A percentile compares a stretch with the other conserved stretches of the same genome.
Conservation (phyloP, 2,797 vertebrate genomes). For the Lagorchestes hirsutus region DNA sequence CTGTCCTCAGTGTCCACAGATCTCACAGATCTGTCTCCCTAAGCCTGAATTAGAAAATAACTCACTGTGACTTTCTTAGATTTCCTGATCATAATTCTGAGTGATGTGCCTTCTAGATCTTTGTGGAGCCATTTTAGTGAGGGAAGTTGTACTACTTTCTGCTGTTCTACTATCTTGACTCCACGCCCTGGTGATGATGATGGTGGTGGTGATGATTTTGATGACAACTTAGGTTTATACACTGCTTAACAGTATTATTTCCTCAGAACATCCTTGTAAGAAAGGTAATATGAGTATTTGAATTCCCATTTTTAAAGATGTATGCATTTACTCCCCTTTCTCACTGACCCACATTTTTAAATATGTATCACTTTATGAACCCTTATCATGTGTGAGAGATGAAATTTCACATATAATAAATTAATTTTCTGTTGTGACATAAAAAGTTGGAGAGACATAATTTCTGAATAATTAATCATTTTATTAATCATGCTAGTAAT, state of each 20-base stretch:
- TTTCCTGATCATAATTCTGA: too few relatives aligned
- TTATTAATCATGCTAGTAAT: background rate
- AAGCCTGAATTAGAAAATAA: too few relatives aligned
- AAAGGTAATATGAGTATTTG: background rate
- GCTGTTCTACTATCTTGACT: background rate
- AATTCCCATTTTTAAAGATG: background rate
- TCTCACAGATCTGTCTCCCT: too few relatives aligned
- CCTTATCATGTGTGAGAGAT: background rate
- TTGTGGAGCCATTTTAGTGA: too few relatives aligned
- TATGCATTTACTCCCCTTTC: background rate
- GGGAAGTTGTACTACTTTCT: background rate
- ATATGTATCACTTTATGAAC: background rate
- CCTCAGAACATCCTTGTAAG: background rate
- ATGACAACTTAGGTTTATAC: background rate
- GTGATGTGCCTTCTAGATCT: too few relatives aligned
- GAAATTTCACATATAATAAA: background rate
- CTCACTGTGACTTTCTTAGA: too few relatives aligned
- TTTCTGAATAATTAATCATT: background rate
- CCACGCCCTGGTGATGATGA: background rate
- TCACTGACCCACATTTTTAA: background rate
- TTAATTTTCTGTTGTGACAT: background rate
- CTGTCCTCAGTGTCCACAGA: too few relatives aligned
- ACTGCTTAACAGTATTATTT: background rate
- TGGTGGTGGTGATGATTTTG: background rate
- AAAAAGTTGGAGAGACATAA: background rate